Evolutionary conservation across 92 coral and sea anemone species (phyloP).

Genomic region (Zoanthus solanderi): DNA sequence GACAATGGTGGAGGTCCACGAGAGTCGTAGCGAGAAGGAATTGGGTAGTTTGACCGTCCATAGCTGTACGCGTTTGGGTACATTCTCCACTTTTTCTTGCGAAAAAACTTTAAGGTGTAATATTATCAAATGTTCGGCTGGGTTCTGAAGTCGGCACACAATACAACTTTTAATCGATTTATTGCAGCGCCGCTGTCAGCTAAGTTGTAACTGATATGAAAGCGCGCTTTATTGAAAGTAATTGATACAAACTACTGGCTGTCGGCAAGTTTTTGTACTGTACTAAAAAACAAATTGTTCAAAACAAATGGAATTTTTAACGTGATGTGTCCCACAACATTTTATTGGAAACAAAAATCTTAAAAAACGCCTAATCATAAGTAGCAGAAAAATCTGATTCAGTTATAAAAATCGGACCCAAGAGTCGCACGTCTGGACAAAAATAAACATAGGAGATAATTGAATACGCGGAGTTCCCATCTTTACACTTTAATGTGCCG

Average conservation of each 20-base stretch:
- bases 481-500: constrained; percentile 85
- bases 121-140: constrained; percentile 45
- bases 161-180: constrained; percentile 64
- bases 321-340: background rate
- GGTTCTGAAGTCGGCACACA: constrained; percentile 47
- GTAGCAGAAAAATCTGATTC: background rate
- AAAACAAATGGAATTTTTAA: constrained; percentile 17
- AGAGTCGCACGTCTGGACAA: constrained; percentile 77
- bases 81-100: constrained; percentile 45
- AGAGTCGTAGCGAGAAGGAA: constrained; percentile 70
- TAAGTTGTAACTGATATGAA: constrained; percentile 79
- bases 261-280: constrained; percentile 67
- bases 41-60: constrained; percentile 73
- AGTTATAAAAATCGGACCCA: constrained; percentile 34
- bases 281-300: constrained; percentile 1
- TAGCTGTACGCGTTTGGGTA: constrained; percentile 77
- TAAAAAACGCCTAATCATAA: background rate
- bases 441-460: constrained; percentile 89
- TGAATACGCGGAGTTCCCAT: constrained; percentile 84
- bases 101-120: background rate
- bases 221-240: constrained; percentile 87
- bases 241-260: constrained; percentile 86
- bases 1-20: constrained; percentile 86
- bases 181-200: constrained; percentile 75
- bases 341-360: background rate